Percentiles rank a stretch among this genome's conserved stretches.
These are phyloP conservation scores for Leucopsar rothschildi DNA, from an alignment of 2,113 vertebrate genomes.

Conservation along the genomic window DNA sequence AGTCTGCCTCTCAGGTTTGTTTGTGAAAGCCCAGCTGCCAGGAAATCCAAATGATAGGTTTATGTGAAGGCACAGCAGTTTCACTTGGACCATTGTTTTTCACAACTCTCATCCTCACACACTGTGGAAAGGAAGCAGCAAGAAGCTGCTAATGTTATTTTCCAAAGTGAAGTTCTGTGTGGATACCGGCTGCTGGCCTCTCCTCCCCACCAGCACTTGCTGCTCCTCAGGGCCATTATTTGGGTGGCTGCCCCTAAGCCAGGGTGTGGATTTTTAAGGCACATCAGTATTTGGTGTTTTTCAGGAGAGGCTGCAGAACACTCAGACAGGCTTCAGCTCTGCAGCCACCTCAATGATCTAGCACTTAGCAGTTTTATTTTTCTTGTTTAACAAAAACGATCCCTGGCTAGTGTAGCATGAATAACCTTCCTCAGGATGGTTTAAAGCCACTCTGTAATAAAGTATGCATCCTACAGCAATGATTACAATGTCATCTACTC, in stretches of 20 bases:
- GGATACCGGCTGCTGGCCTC: not conserved
- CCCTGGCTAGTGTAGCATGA: slow-evolving; percentile 7
- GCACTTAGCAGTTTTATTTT: slow-evolving; percentile 37
- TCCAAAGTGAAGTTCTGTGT: slow-evolving; percentile 1
- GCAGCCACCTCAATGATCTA: not conserved
- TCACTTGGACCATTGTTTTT: not conserved
- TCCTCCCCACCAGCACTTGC: not conserved
- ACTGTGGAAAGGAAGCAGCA: not conserved
- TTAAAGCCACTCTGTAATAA: slow-evolving; percentile 15
- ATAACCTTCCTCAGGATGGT: not conserved
- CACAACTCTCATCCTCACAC: not conserved
- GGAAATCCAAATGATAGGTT: not conserved
- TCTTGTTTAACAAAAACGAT: slow-evolving; percentile 20
- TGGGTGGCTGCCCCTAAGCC: not conserved
- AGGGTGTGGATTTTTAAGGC: not conserved
- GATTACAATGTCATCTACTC: slow-evolving; percentile 37
- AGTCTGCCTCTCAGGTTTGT: not conserved
- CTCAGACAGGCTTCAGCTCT: not conserved
- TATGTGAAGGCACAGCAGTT: not conserved
- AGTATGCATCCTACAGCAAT: slow-evolving; percentile 20
- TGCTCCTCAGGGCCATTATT: not conserved
- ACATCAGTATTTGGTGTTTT: not conserved
- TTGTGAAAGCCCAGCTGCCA: not conserved
- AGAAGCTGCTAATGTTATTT: not conserved
- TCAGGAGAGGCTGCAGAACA: not conserved